Evolutionary conservation across 2,113 vertebrate genomes (phyloP), one percentile per base, ranked within the genome.

Genomic region (Tor tambroides): DNA sequence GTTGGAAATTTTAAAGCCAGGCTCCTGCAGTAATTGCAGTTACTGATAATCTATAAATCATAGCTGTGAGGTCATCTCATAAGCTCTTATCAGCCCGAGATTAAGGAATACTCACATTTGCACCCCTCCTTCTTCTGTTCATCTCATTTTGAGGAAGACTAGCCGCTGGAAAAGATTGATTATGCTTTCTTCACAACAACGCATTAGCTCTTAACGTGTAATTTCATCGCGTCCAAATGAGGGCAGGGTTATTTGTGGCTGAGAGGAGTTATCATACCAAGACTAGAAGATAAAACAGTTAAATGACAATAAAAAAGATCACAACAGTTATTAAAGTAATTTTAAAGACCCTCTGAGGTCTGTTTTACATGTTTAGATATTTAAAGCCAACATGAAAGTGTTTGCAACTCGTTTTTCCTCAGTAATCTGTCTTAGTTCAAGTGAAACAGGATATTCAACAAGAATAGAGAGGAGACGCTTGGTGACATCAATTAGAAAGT

Each of bases 21-120:
- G 12, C 92, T 93, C 91, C 92, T 92, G 91, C 92, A 92, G 93
- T 94, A 95, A 95, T 95, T 95, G 93, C 93, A 91, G 89, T 91
- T 92, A 92, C 87, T 87, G 86, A 90, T 92, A 90, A 94, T 95
- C 92, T 93, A 95, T 95, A 94, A 94, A 95, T 95, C 94, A 95
- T 92, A 91, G 93, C 91, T 91, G 89, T 94, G 94, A 94, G 94
- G 94, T 94, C 93, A 95, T 94, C 92, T 91, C 92, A 93, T 94
- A 94, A 94, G 93, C 94, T 92, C 91, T 94, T 91, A 92, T 91
- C 92, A 93, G 82, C 56, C 59, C 59, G 32, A 85, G 86, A 85
- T 94, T 94, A 94, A 94, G 67, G 61, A 54, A 91, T 93, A 93
- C 92, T 91, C 92, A 89, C 89, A 90, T 76, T 41, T 49, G 19